A percentile compares a stretch with the other conserved stretches of the same genome.
phyloP scores from a whole-genome alignment of 2,888 invertebrate genomes.

The Netelia inedita region DNA sequence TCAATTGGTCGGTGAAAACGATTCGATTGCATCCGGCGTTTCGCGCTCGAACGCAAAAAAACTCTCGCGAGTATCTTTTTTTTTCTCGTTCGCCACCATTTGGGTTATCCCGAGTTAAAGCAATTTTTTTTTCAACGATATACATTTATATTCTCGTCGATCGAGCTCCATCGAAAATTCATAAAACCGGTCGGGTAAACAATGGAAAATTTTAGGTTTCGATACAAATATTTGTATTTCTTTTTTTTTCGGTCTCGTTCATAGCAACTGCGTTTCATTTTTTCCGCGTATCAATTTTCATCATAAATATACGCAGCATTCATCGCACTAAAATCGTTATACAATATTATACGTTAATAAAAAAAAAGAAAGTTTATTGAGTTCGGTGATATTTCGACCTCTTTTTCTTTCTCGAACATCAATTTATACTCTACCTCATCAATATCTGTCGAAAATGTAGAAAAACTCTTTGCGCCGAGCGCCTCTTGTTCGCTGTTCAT shows the following conservation, averaged over 20 bases:
- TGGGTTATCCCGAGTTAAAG: constrained; percentile 9
- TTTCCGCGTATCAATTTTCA: constrained; percentile 4
- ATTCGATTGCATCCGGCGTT: constrained; percentile 41
- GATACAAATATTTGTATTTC: too few relatives aligned
- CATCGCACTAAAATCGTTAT: not conserved
- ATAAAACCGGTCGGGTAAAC: not conserved
- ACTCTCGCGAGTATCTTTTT: not conserved
- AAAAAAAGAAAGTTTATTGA: not conserved
- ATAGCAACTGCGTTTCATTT: too few relatives aligned
- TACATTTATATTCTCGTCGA: too few relatives aligned
- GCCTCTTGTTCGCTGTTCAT: not conserved
- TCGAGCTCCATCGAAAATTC: constrained; percentile 9
- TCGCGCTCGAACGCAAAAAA: constrained; percentile 10
- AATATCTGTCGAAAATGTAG: constrained; percentile 25
- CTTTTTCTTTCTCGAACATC: not conserved
- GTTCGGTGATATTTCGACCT: not conserved
- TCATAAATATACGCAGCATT: not conserved
- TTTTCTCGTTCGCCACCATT: constrained; percentile 5
- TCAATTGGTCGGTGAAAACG: constrained; percentile 45
- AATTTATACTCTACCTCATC: constrained; percentile 22
- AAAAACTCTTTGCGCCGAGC: not conserved
- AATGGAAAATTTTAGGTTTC: too few relatives aligned
- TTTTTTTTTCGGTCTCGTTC: too few relatives aligned
- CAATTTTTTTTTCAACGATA: constrained; percentile 17
- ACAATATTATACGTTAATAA: not conserved